phyloP scores from a whole-genome alignment of 64 coral and sea anemone genomes.

The Stichodactyla mertensii region DNA sequence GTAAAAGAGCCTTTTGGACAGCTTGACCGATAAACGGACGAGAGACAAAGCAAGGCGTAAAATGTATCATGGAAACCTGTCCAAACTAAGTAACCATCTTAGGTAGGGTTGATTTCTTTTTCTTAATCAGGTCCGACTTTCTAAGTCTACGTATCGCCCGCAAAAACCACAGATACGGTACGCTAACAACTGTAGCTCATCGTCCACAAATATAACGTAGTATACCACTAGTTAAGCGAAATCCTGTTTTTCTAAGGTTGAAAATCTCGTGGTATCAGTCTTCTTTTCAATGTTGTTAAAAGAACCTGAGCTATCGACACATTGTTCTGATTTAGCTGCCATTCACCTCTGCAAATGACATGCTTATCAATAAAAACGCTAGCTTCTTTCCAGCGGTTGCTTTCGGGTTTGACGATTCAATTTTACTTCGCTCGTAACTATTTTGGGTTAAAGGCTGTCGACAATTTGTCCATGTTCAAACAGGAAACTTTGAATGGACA shows the following conservation, averaged over 20 bases:
- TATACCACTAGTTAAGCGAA: not conserved
- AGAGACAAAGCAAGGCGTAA: conserved; percentile 10
- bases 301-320: conserved; percentile 1
- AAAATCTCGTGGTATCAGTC: not conserved
- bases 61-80: conserved; percentile 11
- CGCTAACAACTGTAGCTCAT: no score
- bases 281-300: not conserved
- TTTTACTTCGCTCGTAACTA: not conserved
- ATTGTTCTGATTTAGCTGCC: conserved; percentile 17
- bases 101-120: not conserved
- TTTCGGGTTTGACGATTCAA: conserved; percentile 15
- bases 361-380: conserved; percentile 11
- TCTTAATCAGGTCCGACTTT: not conserved
- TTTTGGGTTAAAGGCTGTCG: conserved; percentile 3
- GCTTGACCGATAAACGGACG: not conserved
- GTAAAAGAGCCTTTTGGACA: conserved; percentile 5
- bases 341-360: not conserved
- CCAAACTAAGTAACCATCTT: conserved; percentile 8
- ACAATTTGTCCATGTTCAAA: conserved; percentile 24
- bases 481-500: conserved; percentile 41
- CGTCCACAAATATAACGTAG: no score
- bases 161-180: not conserved
- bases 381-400: conserved; percentile 19
- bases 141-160: not conserved
- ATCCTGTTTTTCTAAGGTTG: not conserved